Evolutionary conservation across 92 coral and sea anemone genomes (phyloP), one percentile per base, ranked within the genome.

Genomic region (Ricordea florida): DNA sequence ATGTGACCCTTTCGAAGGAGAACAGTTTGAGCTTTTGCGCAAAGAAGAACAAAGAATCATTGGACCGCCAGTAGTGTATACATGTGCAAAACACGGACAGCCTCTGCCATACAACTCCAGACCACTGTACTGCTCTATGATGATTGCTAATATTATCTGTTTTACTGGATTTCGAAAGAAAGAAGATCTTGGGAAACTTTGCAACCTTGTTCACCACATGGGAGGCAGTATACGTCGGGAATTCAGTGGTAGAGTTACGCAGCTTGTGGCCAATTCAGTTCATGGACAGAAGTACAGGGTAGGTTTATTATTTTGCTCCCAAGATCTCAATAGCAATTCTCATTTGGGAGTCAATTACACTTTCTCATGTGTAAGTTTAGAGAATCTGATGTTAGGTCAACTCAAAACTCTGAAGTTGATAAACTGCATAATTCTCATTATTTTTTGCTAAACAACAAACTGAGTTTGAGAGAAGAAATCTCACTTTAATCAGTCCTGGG

Each of bases 1-100:
- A 24, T 96, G 99, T 62, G 99, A 96, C 9, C 99, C 99, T 14
- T 96, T 96, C 69, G 97, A 96, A 61, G 99, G 97, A 29, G 97
- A 91, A 51, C 72, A 91, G 58, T 96, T 96, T 74, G 82, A 87
- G 52, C 72, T 57, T 15, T 69, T 96, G 20, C 80, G 85, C 48
- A 80, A 76, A 56, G 99, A 96, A 74, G 99, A 96, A 38, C 97
- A 96, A 31, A 68, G 97, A 42, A 91, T 96, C 52, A 71, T 96
- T 33, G 99, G 99, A 10, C 94, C 97, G 2, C 97, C 99, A 5
- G 78, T 92, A 21, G 88, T 96, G 10, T 62, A 85, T 36, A 51
- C 82, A 1, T 92, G 99, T 50, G 97, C 93, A 13, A 68, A 77
- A 47, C 75, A 79, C 21, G 79, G 74, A 36, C 99, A 89, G 44